Conservation (phyloP, 2,113 vertebrate species). For the Sterrhoptilus dennistouni region DNA sequence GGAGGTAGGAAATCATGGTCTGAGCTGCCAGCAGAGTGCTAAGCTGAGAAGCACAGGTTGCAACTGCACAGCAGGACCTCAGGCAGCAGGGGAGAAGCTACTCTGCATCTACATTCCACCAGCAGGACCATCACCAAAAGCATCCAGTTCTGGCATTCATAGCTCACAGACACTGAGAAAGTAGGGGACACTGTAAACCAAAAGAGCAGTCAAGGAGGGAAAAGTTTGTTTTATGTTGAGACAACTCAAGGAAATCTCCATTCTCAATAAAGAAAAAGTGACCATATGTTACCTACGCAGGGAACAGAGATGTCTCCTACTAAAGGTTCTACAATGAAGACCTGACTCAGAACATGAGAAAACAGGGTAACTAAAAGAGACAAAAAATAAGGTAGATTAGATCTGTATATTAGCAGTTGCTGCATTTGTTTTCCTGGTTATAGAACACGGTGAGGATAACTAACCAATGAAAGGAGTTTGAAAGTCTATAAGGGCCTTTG, state of each 20-base stretch:
- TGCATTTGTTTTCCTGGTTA: not conserved
- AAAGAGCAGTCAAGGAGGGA: not conserved
- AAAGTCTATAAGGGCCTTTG: not conserved
- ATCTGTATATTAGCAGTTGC: not conserved
- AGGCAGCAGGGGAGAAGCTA: not conserved
- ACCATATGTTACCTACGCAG: not conserved
- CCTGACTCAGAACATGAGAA: not conserved
- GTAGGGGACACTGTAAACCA: not conserved
- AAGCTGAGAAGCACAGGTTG: not conserved
- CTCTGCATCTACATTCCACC: not conserved
- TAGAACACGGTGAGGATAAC: fast-evolving
- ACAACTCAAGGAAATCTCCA: not conserved
- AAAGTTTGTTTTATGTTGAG: not conserved
- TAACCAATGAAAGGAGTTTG: not conserved
- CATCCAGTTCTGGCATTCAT: not conserved
- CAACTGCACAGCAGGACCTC: not conserved
- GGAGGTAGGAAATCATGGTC: not conserved
- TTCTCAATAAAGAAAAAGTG: not conserved
- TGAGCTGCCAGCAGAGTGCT: not conserved
- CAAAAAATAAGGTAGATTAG: not conserved
- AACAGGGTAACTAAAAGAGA: not conserved
- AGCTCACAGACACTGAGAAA: not conserved
- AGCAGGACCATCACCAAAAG: not conserved
- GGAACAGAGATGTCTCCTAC: not conserved
- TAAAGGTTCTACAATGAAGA: not conserved